Conservation (phyloP, 2,888 invertebrate species). For the Drosophila infuscata region DNA sequence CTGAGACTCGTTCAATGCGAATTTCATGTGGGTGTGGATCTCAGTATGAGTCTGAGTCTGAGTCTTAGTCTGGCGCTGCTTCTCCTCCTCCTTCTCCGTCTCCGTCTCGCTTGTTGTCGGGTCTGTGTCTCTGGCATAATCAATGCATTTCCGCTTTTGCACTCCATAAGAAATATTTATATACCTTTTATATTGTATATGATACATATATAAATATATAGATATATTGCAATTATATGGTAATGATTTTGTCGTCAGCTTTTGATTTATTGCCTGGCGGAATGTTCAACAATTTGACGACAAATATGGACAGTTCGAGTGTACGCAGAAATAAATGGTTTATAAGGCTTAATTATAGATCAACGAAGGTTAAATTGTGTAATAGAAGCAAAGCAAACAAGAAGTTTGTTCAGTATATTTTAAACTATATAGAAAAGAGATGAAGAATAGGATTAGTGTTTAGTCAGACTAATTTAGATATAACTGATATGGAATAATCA, state of each 20-base stretch:
- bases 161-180: constrained; percentile 22
- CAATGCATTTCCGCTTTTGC: constrained; percentile 73
- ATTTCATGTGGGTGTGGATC: constrained; percentile 45
- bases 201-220: constrained; percentile 11
- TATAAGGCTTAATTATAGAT: constrained; percentile 24
- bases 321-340: constrained; percentile 21
- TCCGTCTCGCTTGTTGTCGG: not conserved
- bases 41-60: constrained; percentile 8
- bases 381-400: constrained; percentile 1
- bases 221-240: constrained; percentile 51
- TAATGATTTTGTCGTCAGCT: constrained; percentile 61
- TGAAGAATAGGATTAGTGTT: not conserved
- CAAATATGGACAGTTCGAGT: constrained; percentile 38
- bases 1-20: constrained; percentile 31
- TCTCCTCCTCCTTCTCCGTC: not conserved
- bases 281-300: constrained; percentile 23
- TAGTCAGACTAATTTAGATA: too few species aligned
- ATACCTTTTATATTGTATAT: constrained; percentile 16
- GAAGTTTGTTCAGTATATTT: not conserved
- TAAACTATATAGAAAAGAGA: not conserved
- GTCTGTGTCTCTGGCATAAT: constrained; percentile 47
- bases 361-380: constrained; percentile 34
- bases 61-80: constrained; percentile 3
- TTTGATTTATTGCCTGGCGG: constrained; percentile 60
- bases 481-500: too few species aligned